Evolutionary conservation across 2,797 vertebrate genomes (phyloP).

Genomic region (Galago senegalensis): DNA sequence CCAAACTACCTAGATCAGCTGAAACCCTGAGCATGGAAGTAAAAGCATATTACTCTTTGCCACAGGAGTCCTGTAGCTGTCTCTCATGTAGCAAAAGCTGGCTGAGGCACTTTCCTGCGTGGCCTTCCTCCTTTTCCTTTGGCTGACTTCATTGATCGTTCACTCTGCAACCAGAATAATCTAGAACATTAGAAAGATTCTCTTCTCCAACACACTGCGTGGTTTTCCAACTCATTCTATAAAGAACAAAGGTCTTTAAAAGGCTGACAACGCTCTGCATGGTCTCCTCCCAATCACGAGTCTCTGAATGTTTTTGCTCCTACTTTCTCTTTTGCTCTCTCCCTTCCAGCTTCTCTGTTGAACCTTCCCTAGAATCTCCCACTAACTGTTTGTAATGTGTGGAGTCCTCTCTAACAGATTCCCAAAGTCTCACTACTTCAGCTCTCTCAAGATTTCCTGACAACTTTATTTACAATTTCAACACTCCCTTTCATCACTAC

Average conservation of each 20-base stretch:
- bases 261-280: background rate
- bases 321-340: background rate
- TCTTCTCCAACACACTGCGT: background rate
- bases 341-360: background rate
- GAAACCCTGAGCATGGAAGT: background rate
- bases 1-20: background rate
- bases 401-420: background rate
- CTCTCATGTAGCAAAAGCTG: background rate
- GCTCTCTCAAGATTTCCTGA: background rate
- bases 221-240: background rate
- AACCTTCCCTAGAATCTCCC: background rate
- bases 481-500: background rate
- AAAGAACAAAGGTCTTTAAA: background rate
- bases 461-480: background rate
- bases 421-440: background rate
- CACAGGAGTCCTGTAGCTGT: background rate
- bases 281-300: background rate
- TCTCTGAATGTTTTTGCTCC: background rate
- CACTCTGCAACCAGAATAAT: background rate
- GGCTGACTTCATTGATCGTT: background rate
- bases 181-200: background rate
- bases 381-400: background rate
- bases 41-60: background rate
- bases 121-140: background rate
- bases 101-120: background rate